These are phyloP conservation scores for Orchestia grillus DNA, from an alignment of 1,140 invertebrate genomes.

Conservation along the genomic window DNA sequence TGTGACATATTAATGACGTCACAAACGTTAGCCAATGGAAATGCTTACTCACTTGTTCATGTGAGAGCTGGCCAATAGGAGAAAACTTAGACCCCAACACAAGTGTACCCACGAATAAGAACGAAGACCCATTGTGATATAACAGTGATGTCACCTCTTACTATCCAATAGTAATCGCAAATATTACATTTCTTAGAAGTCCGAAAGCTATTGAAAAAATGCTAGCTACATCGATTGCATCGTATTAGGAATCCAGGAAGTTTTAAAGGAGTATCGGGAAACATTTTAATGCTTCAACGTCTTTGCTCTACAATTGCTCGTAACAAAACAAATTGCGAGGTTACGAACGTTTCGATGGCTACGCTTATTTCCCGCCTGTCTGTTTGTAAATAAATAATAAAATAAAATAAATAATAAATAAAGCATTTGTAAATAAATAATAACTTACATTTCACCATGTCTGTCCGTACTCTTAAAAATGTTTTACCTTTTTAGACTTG, in stretches of 20 bases:
- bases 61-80: background rate
- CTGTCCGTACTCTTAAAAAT: no score
- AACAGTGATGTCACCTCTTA: background rate
- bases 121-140: background rate
- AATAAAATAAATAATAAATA: background rate
- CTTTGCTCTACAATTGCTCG: background rate
- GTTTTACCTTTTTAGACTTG: no score
- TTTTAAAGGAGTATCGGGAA: background rate
- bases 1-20: slow-evolving; percentile 11
- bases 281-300: background rate
- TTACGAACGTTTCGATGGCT: background rate
- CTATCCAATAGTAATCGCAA: slow-evolving; percentile 14
- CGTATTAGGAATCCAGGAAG: background rate
- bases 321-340: no score
- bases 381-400: background rate
- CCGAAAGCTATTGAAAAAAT: background rate
- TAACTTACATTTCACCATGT: no score
- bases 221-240: background rate
- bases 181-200: background rate
- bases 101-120: background rate
- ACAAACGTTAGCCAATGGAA: background rate
- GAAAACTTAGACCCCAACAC: background rate
- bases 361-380: background rate
- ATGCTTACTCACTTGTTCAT: background rate
- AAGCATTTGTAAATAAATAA: no score